phyloP scores from a whole-genome alignment of 2,797 vertebrate genomes.

The Champsocephalus gunnari region DNA sequence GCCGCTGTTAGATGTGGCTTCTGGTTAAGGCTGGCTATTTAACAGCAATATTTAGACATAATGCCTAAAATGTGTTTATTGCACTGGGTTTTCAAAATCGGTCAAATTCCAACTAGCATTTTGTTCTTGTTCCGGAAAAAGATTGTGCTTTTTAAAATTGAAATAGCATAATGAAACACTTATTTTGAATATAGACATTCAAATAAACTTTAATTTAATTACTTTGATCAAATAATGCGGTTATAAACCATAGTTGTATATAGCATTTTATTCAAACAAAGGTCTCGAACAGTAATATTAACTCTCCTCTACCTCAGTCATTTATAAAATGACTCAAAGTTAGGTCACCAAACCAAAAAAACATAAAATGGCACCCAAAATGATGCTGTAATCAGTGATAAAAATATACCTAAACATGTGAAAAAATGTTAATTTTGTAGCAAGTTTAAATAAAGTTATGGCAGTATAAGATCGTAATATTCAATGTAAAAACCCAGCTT shows the following conservation, averaged over 20 bases:
- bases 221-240: neutral
- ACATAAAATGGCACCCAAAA: neutral
- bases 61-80: neutral
- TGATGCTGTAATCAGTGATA: neutral
- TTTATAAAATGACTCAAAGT: neutral
- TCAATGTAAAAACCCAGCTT: neutral
- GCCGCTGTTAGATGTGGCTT: neutral
- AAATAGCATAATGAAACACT: neutral
- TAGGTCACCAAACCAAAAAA: neutral
- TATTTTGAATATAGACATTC: neutral
- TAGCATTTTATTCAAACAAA: neutral
- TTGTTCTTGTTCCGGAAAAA: too few species aligned
- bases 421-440: neutral
- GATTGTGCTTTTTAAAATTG: neutral
- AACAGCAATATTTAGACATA: neutral
- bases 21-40: neutral
- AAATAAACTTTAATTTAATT: neutral
- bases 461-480: neutral
- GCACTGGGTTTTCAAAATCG: neutral
- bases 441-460: neutral
- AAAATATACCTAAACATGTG: neutral
- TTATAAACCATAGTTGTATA: too few species aligned
- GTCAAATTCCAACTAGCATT: neutral
- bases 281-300: neutral
- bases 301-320: neutral